Conservation (phyloP, 2,797 vertebrate species). For the Cetoscarus ocellatus region DNA sequence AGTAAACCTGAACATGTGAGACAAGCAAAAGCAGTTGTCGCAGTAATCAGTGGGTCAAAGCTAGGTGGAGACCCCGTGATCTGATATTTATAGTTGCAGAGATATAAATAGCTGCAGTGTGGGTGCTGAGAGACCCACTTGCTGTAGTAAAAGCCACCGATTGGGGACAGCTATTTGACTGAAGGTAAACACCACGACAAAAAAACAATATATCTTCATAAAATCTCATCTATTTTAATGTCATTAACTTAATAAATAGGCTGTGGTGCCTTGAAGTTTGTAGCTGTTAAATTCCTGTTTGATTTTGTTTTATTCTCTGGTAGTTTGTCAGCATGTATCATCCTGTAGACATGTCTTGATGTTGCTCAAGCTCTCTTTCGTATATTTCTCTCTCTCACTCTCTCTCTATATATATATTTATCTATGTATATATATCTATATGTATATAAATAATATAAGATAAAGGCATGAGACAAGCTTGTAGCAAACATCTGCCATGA, state of each 20-base stretch:
- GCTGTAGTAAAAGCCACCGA: constrained; percentile 59
- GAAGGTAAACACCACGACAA: constrained; percentile 77
- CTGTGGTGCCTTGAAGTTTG: not conserved
- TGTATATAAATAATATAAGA: no score
- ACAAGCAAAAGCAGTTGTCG: constrained; percentile 36
- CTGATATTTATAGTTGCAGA: constrained; percentile 75
- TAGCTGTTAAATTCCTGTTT: not conserved
- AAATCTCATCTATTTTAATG: no score
- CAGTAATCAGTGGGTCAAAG: constrained; percentile 68
- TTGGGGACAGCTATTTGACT: constrained; percentile 55
- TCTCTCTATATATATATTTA: no score
- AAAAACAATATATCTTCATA: not conserved
- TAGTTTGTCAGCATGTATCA: not conserved
- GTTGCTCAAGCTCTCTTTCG: not conserved
- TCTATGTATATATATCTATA: no score
- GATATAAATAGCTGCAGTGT: constrained; percentile 79
- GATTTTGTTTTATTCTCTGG: not conserved
- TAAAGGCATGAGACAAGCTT: no score
- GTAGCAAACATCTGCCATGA: no score
- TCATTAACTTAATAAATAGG: not conserved
- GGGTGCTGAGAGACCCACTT: constrained; percentile 55
- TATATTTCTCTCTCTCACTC: not conserved
- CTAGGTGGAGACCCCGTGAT: constrained; percentile 68
- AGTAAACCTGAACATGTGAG: not conserved
- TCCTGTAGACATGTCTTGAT: constrained; percentile 4